A percentile compares a stretch with the other conserved stretches of the same genome.
phyloP scores from a whole-genome alignment of 2,113 vertebrate genomes.

The Xiphias gladius region DNA sequence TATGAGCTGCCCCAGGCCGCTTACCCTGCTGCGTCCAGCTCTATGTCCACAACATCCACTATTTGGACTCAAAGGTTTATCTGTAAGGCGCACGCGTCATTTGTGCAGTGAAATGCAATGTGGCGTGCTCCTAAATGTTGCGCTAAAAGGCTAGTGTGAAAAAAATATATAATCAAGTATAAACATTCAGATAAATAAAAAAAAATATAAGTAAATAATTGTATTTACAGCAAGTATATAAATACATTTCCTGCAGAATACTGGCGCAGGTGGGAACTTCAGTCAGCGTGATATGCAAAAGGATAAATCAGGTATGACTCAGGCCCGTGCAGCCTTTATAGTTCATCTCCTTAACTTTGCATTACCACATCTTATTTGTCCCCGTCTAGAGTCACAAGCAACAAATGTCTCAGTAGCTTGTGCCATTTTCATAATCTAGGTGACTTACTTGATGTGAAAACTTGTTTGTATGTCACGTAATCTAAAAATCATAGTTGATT shows the following conservation, averaged over 20 bases:
- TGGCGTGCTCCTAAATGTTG: background rate
- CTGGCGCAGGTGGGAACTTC: background rate
- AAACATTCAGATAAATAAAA: background rate
- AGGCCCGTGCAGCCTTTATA: background rate
- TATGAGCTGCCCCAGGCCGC: no score
- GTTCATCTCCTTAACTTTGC: background rate
- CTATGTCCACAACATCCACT: background rate
- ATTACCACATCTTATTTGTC: background rate
- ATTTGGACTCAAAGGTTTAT: background rate
- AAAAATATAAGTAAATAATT: background rate
- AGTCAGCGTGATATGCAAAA: no score
- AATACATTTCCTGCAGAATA: background rate
- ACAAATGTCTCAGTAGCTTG: background rate
- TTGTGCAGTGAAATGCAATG: background rate
- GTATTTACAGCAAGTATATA: background rate
- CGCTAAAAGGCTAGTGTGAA: background rate
- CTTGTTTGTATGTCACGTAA: background rate
- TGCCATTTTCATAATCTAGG: background rate
- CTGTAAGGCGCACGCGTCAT: background rate
- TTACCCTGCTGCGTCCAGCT: background rate
- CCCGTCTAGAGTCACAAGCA: background rate
- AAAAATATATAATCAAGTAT: background rate
- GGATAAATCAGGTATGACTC: background rate
- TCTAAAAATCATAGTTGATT: background rate
- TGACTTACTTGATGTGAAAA: background rate